These are phyloP conservation scores for Drosophila paulistorum DNA, from an alignment of 1,140 invertebrate species.

Conservation along the genomic window DNA sequence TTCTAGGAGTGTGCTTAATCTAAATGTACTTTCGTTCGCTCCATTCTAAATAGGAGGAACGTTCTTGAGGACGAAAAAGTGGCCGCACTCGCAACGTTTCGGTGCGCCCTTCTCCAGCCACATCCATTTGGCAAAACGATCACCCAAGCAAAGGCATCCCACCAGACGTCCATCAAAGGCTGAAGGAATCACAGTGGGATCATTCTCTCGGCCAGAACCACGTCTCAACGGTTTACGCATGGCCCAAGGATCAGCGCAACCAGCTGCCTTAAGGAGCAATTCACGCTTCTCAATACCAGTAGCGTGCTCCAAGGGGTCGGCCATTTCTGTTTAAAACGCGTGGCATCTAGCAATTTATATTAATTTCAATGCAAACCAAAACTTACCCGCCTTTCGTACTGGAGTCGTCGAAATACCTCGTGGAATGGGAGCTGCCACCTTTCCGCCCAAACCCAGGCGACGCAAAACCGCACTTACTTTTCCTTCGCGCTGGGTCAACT, in stretches of 20 bases:
- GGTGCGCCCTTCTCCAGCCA: constrained; percentile 94
- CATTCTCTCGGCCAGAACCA: constrained; percentile 90
- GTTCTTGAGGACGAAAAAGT: constrained; percentile 96
- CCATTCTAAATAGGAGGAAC: constrained; percentile 84
- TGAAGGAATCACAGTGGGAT: constrained; percentile 94
- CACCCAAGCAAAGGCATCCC: constrained; percentile 97
- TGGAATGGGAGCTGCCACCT: constrained; percentile 5
- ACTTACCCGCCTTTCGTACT: constrained; percentile 55
- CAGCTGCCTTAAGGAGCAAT: constrained; percentile 90
- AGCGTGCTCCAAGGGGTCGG: constrained; percentile 94
- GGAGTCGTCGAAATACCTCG: constrained; percentile 56
- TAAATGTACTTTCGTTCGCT: constrained; percentile 1
- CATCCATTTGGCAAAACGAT: constrained; percentile 94
- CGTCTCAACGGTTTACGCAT: constrained; percentile 89
- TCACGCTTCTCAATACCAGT: constrained; percentile 96
- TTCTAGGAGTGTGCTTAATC: constrained; percentile 12
- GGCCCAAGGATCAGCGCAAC: constrained; percentile 95
- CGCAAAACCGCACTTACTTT: constrained; percentile 43
- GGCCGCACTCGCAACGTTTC: constrained; percentile 95
- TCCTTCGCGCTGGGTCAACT: constrained; percentile 50
- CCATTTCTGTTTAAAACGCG: constrained; percentile 81
- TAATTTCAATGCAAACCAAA: too few relatives aligned
- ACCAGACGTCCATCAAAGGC: constrained; percentile 93
- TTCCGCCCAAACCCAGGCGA: constrained; percentile 40
- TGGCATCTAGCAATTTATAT: constrained; percentile 51